Evolutionary conservation across 1,140 invertebrate species (phyloP).

Genomic region (Coenobita brevimanus): DNA sequence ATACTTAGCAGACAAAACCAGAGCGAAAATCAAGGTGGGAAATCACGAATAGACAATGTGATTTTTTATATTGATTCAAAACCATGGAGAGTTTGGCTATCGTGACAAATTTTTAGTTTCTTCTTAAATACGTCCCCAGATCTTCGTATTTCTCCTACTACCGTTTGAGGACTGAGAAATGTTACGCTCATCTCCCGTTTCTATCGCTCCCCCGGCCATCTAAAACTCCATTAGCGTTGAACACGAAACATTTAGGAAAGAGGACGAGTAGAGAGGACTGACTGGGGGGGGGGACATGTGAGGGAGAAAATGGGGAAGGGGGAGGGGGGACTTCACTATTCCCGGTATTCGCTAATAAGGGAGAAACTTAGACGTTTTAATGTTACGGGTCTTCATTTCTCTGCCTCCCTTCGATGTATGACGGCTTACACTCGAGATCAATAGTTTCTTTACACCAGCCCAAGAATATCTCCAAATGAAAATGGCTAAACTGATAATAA

Average conservation of each 20-base stretch:
- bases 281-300: neutral
- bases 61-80: too few relatives aligned
- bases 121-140: too few relatives aligned
- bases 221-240: neutral
- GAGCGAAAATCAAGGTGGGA: too few relatives aligned
- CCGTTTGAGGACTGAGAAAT: slow-evolving; percentile 14
- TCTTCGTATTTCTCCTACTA: slow-evolving; percentile 17
- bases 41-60: too few relatives aligned
- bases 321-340: slow-evolving; percentile 18
- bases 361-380: slow-evolving; percentile 38
- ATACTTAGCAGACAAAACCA: too few relatives aligned
- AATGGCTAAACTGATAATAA: too few relatives aligned
- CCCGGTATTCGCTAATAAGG: slow-evolving; percentile 40
- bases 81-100: too few relatives aligned
- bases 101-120: too few relatives aligned
- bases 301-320: neutral
- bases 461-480: too few relatives aligned
- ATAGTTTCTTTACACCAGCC: too few relatives aligned
- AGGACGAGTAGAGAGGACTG: neutral
- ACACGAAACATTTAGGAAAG: neutral
- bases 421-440: neutral
- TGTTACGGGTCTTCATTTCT: slow-evolving; percentile 24
- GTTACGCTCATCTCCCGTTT: neutral
- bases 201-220: neutral
- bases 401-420: neutral